phyloP scores from a whole-genome alignment of 2,888 invertebrate species.

The Dendrolimus houi region DNA sequence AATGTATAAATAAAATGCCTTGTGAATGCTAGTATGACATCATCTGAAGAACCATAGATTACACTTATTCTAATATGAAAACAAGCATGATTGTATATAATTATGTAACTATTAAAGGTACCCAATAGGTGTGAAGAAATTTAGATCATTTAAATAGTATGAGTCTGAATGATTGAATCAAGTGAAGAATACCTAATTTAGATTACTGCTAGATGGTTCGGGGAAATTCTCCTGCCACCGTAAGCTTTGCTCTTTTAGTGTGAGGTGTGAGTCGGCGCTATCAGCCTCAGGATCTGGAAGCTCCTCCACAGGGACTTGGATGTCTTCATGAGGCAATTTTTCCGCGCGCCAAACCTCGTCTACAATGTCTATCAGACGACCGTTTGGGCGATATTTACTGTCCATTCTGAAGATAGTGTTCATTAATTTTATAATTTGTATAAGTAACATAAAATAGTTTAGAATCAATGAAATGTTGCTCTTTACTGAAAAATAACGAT shows the following conservation, averaged over 20 bases:
- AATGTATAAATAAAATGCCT: no score
- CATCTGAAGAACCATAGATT: no score
- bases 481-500: no score
- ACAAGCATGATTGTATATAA: no score
- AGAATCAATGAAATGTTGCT: background rate
- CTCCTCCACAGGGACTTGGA: slow-evolving; percentile 87
- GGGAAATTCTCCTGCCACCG: slow-evolving; percentile 79
- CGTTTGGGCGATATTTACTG: slow-evolving; percentile 84
- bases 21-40: no score
- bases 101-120: no score
- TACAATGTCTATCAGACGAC: slow-evolving; percentile 85
- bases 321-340: slow-evolving; percentile 88
- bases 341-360: slow-evolving; percentile 94
- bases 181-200: slow-evolving; percentile 50
- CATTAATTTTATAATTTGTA: slow-evolving; percentile 3
- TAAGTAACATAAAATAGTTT: background rate
- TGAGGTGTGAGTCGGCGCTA: slow-evolving; percentile 92
- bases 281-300: slow-evolving; percentile 95
- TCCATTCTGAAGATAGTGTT: slow-evolving; percentile 76
- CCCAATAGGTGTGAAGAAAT: no score
- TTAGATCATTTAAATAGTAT: background rate
- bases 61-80: no score
- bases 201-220: slow-evolving; percentile 61
- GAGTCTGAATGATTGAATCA: background rate
- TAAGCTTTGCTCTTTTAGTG: slow-evolving; percentile 89